phyloP scores from a whole-genome alignment of 2,797 vertebrate species.

The Muscicapa striata region DNA sequence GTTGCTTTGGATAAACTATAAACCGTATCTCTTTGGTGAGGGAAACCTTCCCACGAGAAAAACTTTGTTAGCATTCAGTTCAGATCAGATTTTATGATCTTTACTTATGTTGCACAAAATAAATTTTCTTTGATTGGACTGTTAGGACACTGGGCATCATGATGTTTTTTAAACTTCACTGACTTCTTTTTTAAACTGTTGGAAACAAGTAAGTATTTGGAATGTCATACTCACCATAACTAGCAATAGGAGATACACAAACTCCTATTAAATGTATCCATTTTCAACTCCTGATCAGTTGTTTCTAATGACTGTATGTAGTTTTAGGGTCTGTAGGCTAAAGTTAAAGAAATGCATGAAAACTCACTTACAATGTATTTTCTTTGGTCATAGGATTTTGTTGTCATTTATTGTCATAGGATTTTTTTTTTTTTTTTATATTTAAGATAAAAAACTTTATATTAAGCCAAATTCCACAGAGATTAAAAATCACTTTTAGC shows the following conservation, averaged over 20 bases:
- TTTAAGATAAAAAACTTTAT: not conserved
- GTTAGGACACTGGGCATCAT: not conserved
- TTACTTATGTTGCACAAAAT: not conserved
- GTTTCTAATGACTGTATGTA: not conserved
- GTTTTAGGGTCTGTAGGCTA: not conserved
- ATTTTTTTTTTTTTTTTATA: not conserved
- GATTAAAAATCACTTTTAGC: conserved; percentile 2
- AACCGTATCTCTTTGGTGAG: not conserved
- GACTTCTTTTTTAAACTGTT: not conserved
- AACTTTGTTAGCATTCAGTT: not conserved
- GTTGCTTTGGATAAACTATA: not conserved
- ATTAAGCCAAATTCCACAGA: not conserved
- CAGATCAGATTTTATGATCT: not conserved
- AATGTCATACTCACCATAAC: not conserved
- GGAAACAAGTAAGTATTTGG: not conserved
- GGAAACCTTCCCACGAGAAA: not conserved
- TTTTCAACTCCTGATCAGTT: not conserved
- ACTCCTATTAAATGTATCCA: not conserved
- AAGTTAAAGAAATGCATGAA: not conserved
- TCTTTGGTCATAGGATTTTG: not conserved
- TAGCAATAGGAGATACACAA: not conserved
- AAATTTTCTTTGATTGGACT: not conserved
- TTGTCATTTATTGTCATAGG: not conserved
- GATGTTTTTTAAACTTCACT: not conserved
- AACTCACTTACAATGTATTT: not conserved